Evolutionary conservation across 2,113 vertebrate genomes (phyloP).

Genomic region (Condylura cristata): DNA sequence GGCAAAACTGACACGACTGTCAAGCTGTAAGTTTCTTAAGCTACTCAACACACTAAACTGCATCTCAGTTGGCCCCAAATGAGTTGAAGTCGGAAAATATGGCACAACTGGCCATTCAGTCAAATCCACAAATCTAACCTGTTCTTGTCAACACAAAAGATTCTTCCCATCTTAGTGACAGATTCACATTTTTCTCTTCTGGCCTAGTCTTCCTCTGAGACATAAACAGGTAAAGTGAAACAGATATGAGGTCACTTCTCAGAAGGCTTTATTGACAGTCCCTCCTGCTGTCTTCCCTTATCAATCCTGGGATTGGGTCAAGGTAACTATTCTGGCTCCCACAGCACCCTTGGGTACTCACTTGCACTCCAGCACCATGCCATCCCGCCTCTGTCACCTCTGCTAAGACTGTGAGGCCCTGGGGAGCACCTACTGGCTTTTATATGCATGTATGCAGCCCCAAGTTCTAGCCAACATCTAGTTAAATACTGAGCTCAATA

Average conservation of each 20-base stretch:
- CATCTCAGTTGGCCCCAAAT: background rate
- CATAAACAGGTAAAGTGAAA: background rate
- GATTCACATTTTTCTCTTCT: background rate
- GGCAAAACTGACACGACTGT: constrained; percentile 29
- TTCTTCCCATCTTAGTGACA: background rate
- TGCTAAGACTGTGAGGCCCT: background rate
- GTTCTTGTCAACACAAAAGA: background rate
- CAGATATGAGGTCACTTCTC: background rate
- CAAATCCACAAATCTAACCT: background rate
- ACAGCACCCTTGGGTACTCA: background rate
- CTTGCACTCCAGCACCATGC: background rate
- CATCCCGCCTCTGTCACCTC: background rate
- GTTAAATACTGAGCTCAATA: too few relatives aligned
- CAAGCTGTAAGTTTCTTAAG: constrained; percentile 16
- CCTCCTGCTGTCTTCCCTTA: background rate
- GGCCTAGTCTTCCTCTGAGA: background rate
- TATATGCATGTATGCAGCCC: background rate
- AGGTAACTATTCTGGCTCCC: background rate
- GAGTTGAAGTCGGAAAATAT: background rate
- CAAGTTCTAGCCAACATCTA: too few relatives aligned
- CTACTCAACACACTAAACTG: background rate
- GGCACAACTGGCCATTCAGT: background rate
- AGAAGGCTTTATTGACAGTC: background rate
- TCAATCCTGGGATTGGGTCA: background rate
- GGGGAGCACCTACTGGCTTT: background rate